Percentiles rank a stretch among this genome's conserved stretches.
Conservation (phyloP, 2,797 vertebrate genomes). For the Danio albolineatus region DNA sequence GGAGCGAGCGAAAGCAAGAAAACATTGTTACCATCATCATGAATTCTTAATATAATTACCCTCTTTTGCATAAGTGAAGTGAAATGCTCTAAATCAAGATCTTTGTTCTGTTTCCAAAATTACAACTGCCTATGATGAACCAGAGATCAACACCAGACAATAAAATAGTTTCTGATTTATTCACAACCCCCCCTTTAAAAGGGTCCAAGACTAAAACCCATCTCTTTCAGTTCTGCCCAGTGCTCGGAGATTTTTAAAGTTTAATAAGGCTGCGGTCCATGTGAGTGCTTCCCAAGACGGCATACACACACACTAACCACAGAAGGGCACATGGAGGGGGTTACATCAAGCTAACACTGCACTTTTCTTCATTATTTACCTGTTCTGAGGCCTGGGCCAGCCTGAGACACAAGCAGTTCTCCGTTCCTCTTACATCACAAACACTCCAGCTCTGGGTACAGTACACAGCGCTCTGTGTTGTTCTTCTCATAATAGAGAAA, state of each 20-base stretch:
- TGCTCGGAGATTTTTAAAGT: slow-evolving; percentile 54
- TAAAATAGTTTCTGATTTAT: slow-evolving; percentile 9
- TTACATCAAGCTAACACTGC: slow-evolving; percentile 71
- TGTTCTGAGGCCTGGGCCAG: slow-evolving; percentile 41
- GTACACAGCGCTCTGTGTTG: slow-evolving; percentile 11
- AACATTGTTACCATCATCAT: slow-evolving; percentile 24
- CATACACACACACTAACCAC: slow-evolving; percentile 36
- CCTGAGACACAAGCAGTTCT: slow-evolving; percentile 32
- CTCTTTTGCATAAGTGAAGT: slow-evolving; percentile 8
- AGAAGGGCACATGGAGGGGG: slow-evolving; percentile 63
- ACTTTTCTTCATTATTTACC: slow-evolving; percentile 66
- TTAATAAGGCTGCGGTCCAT: slow-evolving; percentile 59
- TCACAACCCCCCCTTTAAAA: slow-evolving; percentile 32
- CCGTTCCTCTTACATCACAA: slow-evolving; percentile 42
- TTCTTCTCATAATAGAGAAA: slow-evolving; percentile 35
- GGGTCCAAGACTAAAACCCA: slow-evolving; percentile 16
- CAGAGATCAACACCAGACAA: not conserved
- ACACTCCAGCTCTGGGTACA: slow-evolving; percentile 25
- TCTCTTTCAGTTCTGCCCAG: slow-evolving; percentile 33
- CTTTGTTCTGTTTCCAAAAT: not conserved
- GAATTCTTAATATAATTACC: slow-evolving; percentile 27
- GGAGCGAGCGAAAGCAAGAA: not conserved
- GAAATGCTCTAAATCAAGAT: slow-evolving; percentile 6
- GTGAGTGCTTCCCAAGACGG: slow-evolving; percentile 51
- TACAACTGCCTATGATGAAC: slow-evolving; percentile 5